These are phyloP conservation scores for Fragum sueziense DNA, from an alignment of 2,888 invertebrate genomes.

Conservation along the genomic window DNA sequence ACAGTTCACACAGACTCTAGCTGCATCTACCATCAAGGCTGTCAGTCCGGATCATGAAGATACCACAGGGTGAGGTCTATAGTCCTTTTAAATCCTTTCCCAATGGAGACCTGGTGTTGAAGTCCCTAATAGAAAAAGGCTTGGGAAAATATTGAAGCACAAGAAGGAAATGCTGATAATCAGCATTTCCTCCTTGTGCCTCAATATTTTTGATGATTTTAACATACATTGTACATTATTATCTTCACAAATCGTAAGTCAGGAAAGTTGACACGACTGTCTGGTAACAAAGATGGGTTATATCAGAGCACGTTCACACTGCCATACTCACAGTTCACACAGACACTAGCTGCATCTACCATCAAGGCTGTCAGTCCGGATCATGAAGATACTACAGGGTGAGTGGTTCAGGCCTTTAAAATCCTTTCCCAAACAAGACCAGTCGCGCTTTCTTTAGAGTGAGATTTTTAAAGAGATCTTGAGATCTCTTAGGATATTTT, in stretches of 20 bases:
- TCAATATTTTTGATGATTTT: too few species aligned
- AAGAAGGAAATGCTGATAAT: too few species aligned
- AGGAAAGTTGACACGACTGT: constrained; percentile 74
- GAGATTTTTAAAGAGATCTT: too few species aligned
- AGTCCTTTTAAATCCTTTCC: background rate
- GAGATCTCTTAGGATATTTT: too few species aligned
- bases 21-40: constrained; percentile 76
- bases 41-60: constrained; percentile 75
- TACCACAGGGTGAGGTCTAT: constrained; percentile 67
- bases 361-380: constrained; percentile 75
- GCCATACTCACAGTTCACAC: constrained; percentile 82
- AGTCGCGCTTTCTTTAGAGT: too few species aligned
- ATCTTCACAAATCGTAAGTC: constrained; percentile 66
- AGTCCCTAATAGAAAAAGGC: too few species aligned
- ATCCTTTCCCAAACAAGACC: too few species aligned
- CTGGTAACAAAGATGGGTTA: constrained; percentile 78
- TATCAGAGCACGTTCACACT: constrained; percentile 82
- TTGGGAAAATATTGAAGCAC: too few species aligned
- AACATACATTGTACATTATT: too few species aligned
- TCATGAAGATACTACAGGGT: constrained; percentile 76
- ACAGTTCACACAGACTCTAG: constrained; percentile 82
- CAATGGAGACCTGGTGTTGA: too few species aligned
- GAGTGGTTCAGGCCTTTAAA: too few species aligned
- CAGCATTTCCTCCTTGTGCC: too few species aligned
- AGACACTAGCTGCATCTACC: constrained; percentile 79